Conservation (phyloP, 2,888 invertebrate species). For the Desoria tigrina region DNA sequence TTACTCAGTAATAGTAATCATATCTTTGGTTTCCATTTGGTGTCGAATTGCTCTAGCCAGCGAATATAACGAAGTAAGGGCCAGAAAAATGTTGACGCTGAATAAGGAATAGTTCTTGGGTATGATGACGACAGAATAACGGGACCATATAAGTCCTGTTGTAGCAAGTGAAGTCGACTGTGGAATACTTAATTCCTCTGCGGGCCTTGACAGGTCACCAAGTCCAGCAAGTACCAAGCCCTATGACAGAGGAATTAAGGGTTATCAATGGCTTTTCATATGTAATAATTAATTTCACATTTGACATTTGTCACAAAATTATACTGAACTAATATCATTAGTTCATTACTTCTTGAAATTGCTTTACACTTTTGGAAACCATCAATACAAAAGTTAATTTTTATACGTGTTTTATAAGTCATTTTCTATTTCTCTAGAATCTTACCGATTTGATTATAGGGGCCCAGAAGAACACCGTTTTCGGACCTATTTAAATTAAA, state of each 20-base stretch:
- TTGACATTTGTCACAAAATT: too few species aligned
- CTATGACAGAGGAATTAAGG: too few species aligned
- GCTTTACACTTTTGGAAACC: too few species aligned
- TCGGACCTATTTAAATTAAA: slow-evolving; percentile 72
- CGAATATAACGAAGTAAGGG: slow-evolving; percentile 80
- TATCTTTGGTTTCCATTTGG: slow-evolving; percentile 30
- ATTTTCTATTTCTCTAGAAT: slow-evolving; percentile 52
- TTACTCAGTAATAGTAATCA: too few species aligned
- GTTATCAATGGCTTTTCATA: too few species aligned
- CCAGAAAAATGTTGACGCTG: slow-evolving; percentile 96
- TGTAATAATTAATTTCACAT: too few species aligned
- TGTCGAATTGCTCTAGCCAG: slow-evolving; percentile 64
- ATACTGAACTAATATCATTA: too few species aligned
- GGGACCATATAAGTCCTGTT: slow-evolving; percentile 92
- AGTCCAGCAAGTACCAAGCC: slow-evolving; percentile 63
- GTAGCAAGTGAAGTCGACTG: slow-evolving; percentile 81
- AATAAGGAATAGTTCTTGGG: slow-evolving; percentile 95
- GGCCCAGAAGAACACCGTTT: slow-evolving; percentile 98
- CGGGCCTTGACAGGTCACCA: slow-evolving; percentile 84
- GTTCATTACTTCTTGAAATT: too few species aligned
- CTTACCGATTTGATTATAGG: slow-evolving; percentile 97
- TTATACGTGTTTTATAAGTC: too few species aligned
- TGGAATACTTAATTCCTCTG: slow-evolving; percentile 78
- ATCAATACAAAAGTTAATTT: too few species aligned
- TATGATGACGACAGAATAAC: slow-evolving; percentile 92